Conservation (phyloP, 2,113 vertebrate genomes). For the Pelmatolapia mariae region DNA sequence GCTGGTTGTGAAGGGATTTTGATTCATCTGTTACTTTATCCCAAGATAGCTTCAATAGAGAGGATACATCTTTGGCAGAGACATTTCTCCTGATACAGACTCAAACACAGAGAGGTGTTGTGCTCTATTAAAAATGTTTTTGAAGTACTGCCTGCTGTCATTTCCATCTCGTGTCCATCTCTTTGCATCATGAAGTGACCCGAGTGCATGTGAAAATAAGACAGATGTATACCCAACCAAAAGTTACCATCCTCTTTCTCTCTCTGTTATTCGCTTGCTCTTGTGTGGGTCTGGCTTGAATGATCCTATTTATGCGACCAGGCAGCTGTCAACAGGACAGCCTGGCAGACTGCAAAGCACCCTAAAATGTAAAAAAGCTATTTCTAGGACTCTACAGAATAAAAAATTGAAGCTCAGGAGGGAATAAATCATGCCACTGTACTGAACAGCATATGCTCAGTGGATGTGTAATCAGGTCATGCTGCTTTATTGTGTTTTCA, state of each 20-base stretch:
- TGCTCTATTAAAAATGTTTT: neutral
- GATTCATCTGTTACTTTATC: neutral
- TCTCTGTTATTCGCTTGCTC: neutral
- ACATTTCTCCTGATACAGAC: neutral
- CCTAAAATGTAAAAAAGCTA: constrained; percentile 31
- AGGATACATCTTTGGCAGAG: neutral
- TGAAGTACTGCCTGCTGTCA: constrained; percentile 6
- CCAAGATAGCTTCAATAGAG: constrained; percentile 31
- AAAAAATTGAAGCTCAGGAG: constrained; percentile 13
- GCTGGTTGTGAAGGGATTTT: neutral
- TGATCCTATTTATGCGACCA: neutral
- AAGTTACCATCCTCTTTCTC: neutral
- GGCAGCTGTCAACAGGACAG: constrained; percentile 49
- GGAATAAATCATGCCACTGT: constrained; percentile 3
- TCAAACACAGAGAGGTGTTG: constrained; percentile 9
- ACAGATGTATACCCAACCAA: constrained; percentile 2
- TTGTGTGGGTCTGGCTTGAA: neutral
- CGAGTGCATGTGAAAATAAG: constrained; percentile 11
- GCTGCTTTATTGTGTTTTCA: neutral
- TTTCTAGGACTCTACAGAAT: constrained; percentile 44
- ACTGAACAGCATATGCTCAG: neutral
- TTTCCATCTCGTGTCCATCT: constrained; percentile 9
- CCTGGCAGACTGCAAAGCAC: constrained; percentile 11
- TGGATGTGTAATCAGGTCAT: constrained; percentile 43
- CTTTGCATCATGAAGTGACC: neutral